Evolutionary conservation across 1,140 invertebrate species (phyloP), one percentile per base, ranked within the genome.

Genomic region (Cherax destructor): DNA sequence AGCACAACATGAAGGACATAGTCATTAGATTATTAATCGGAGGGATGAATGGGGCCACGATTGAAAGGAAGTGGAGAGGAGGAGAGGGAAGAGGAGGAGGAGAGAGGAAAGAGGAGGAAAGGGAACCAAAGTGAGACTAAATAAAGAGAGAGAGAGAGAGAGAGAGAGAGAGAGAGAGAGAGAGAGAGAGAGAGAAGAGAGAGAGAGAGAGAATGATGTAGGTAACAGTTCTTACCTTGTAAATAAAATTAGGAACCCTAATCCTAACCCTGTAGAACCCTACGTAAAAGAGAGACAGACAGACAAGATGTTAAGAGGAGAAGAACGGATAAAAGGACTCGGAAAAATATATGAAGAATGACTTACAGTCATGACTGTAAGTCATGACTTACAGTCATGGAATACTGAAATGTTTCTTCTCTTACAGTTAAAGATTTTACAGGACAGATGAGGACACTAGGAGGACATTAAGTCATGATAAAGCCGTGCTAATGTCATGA

Each of bases 1-100:
- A 30, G 52, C 52, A 83, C 52, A 83, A 41, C 56, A 30, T 52
- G 52, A 83, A 56, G 52, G 80, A 61, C 52, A 56, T 30, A 81
- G 50, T n/a, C 50, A 81, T 52, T 56, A 59, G 79, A 81, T 65
- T 65, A 65, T 21, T 56, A 56, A 21, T 65, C 13, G 16, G 13
- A 5, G 18, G 61, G 21, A 65, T 65, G 61, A 65, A 65, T 65
- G 21, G 13, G 1, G 13, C 18, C 61, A 18, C 61, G 11, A 65
- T 65, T 65, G 61, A 59, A 81, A 59, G 59, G 80, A 76, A 69
- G 69, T 21, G 72, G 72, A 74, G 83, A 4, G 52, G 6, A 1
- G 50, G 52, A 24, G 56, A 1, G 80, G 18, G 24, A 1, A 11
- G 16, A n/a, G 18, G 80, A 61, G 0, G 24, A 21, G 10, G 52